Percentiles rank a stretch among this genome's conserved stretches.
These are phyloP conservation scores for Lonchura striata DNA, from an alignment of 2,113 vertebrate species.

Conservation along the genomic window DNA sequence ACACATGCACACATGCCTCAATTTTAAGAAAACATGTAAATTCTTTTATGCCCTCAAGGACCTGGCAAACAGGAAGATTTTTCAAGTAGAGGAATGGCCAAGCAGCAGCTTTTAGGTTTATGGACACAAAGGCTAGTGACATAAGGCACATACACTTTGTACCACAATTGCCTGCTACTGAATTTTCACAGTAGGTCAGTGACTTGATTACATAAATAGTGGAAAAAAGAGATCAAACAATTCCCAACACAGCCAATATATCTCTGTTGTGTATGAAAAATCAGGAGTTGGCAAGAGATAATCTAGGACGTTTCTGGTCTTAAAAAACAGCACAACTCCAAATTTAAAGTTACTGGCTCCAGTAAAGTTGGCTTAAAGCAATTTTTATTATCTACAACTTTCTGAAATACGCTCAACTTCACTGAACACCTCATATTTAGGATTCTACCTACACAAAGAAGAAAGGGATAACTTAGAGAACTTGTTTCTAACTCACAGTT, in stretches of 20 bases:
- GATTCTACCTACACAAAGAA: neutral
- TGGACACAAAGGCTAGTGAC: slow-evolving; percentile 26
- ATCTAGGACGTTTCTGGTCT: neutral
- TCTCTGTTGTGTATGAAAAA: neutral
- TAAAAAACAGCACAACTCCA: neutral
- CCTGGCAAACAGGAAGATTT: slow-evolving; percentile 1
- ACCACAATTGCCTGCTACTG: neutral
- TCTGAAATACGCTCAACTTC: neutral
- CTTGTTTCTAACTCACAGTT: neutral
- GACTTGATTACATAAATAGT: slow-evolving; percentile 12
- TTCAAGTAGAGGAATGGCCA: neutral
- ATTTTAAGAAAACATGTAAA: neutral
- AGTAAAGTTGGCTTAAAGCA: neutral
- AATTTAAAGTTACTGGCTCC: neutral
- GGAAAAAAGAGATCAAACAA: neutral
- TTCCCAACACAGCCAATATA: neutral
- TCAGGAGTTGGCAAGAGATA: neutral
- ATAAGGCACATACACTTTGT: neutral
- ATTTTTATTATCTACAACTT: neutral
- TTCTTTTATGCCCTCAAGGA: neutral
- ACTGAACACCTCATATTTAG: neutral
- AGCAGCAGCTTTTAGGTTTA: slow-evolving; percentile 32
- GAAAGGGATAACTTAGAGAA: neutral
- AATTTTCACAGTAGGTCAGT: slow-evolving; percentile 35
- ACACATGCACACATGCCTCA: neutral